phyloP scores from a whole-genome alignment of 1,140 invertebrate species.

The Panulirus ornatus region DNA sequence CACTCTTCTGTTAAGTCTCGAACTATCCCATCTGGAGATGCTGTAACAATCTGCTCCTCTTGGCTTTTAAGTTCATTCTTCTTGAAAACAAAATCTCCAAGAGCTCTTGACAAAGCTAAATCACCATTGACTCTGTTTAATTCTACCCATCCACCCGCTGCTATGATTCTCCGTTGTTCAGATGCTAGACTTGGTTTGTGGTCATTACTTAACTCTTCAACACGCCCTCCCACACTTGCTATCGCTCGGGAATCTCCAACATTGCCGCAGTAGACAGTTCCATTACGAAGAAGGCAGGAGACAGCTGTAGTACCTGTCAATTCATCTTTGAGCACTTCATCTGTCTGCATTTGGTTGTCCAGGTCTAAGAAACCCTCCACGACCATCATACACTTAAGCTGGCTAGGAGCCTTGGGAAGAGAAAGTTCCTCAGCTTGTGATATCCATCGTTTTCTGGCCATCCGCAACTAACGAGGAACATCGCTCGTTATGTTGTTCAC shows the following conservation, averaged over 20 bases:
- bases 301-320: conserved; percentile 94
- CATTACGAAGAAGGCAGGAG: conserved; percentile 83
- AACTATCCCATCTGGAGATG: conserved; percentile 93
- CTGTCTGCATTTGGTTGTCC: conserved; percentile 94
- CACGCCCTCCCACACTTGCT: conserved; percentile 77
- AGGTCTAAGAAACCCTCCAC: conserved; percentile 95
- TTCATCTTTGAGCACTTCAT: conserved; percentile 91
- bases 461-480: too few relatives aligned
- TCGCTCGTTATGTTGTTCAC: too few relatives aligned
- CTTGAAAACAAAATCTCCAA: conserved; percentile 99
- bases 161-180: conserved; percentile 91
- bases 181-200: conserved; percentile 95
- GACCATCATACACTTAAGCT: too few relatives aligned
- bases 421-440: too few relatives aligned
- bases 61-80: conserved; percentile 89
- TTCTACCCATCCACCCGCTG: conserved; percentile 98
- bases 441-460: too few relatives aligned
- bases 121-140: conserved; percentile 98
- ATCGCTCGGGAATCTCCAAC: conserved; percentile 97
- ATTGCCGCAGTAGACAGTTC: conserved; percentile 82
- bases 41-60: conserved; percentile 98
- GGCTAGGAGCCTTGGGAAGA: too few relatives aligned
- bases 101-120: conserved; percentile 94
- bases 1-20: conserved; percentile 90
- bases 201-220: conserved; percentile 88